Conservation (phyloP, 2,113 vertebrate genomes). For the Elephas maximus region DNA sequence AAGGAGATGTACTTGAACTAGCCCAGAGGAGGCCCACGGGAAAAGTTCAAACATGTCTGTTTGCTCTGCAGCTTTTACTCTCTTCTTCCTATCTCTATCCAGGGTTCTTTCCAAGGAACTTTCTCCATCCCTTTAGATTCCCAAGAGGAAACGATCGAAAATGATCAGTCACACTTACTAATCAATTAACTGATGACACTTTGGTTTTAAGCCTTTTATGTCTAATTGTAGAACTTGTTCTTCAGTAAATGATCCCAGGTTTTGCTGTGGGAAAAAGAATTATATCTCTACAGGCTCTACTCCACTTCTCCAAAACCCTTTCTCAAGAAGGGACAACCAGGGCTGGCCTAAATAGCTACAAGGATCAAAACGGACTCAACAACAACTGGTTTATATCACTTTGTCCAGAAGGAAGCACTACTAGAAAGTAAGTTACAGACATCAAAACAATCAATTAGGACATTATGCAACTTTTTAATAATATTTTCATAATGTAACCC, state of each 20-base stretch:
- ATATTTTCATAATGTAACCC: conserved; percentile 12
- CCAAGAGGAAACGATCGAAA: conserved; percentile 25
- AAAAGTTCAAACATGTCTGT: neutral
- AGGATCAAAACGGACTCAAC: neutral
- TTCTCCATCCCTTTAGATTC: neutral
- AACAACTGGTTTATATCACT: neutral
- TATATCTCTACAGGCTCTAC: neutral
- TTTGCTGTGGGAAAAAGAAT: neutral
- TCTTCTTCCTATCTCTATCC: neutral
- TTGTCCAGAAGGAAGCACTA: neutral
- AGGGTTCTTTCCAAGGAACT: neutral
- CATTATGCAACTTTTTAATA: conserved; percentile 33
- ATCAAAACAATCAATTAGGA: neutral
- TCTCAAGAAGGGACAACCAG: neutral
- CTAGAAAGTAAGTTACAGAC: neutral
- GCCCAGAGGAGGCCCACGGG: neutral
- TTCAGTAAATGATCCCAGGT: neutral
- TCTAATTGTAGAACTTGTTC: conserved; percentile 26
- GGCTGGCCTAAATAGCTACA: neutral
- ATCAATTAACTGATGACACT: neutral
- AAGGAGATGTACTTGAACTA: neutral
- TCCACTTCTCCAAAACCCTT: neutral
- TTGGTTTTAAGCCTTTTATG: neutral
- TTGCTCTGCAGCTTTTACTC: neutral
- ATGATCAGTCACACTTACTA: neutral